Evolutionary conservation across 2,888 invertebrate genomes (phyloP), one percentile per base, ranked within the genome.

Genomic region (Nesidiocoris tenuis): DNA sequence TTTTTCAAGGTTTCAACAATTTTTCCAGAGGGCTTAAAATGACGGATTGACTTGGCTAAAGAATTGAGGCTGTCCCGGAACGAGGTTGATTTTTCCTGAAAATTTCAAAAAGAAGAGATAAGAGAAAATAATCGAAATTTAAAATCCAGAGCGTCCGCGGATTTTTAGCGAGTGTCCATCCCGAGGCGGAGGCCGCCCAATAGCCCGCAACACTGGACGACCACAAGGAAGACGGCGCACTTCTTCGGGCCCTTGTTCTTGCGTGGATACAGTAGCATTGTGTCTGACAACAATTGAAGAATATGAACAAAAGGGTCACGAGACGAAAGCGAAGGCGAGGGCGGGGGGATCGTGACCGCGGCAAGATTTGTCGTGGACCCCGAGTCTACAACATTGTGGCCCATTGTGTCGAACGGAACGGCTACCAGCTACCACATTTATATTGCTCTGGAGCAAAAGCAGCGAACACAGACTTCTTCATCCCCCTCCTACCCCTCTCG

Each of bases 261-360:
- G 64, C 3, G 39, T 39, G 75, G 59, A 75, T 75, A 75, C 78
- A 54, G 78, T 78, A 78, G 78, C 78, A 76, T 78, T 78, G 78
- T 76, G 74, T 76, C 70, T 76, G 78, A 77, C 77, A 77, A 77
- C 78, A 78, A 78, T 78, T 78, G 78, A 78, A 78, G 78, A 78
- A 78, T 78, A 78, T 78, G 78, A 78, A 78, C 78, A 78, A 78
- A 78, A 76, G 78, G 76, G 76, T 78, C 78, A 78, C 78, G 78
- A 68, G 65, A 57, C 19, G 18, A 23, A 21, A 22, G 56, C 19
- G 23, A n/a, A 19, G 39, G 19, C 54, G 23, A 19, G 17, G 57
- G 74, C 64, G 18, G 21, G 23, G 67, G 75, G 75, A 39, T 75
- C 75, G 75, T 75, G 75, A 75, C 75, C 67, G 71, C 22, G 57